Evolutionary conservation across 2,113 vertebrate genomes (phyloP), one percentile per base, ranked within the genome.

Genomic region (Triplophysa dalaica): DNA sequence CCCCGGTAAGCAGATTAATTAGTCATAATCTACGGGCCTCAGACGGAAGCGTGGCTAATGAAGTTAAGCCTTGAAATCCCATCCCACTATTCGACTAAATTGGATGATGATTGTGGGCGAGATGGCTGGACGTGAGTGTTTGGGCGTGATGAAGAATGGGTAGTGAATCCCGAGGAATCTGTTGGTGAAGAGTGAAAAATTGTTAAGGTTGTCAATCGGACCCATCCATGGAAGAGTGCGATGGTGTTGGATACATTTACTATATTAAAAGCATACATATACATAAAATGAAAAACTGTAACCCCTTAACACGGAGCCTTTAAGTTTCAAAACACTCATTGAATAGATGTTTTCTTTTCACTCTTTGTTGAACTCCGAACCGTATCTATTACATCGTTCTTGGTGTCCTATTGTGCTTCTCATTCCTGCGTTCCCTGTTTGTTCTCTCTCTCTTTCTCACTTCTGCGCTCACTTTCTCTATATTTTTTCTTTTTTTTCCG

Each of bases 1-100:
- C 90, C 90, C 89, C 81, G 86, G 86, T 94, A 93, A 94, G 91
- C 91, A 90, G 85, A 90, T 93, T 94, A 93, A 94, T 94, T 94
- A 92, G 91, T 89, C 90, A 87, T 93, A 92, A 93, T 94, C 91
- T 93, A 91, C 88, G 89, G 88, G 88, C 89, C 87, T 87, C 90
- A 89, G 91, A 89, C 90, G 89, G 91, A 92, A 86, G 89, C 89
- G 77, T 88, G 89, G 90, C 91, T 93, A 93, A 92, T 92, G 88
- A 92, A 90, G 88, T 92, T 91, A 91, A 91, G 90, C 89, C 87
- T 86, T 85, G 87, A 92, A 91, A 92, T 92, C 90, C 89, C 90
- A 87, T 91, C 86, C 88, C 86, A 80, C 85, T 87, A 88, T 89
- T 88, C 85, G 80, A 54, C 87, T 85, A 81, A 60, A 80, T 82